phyloP scores from a whole-genome alignment of 2,113 vertebrate species.

The Lates calcarifer region DNA sequence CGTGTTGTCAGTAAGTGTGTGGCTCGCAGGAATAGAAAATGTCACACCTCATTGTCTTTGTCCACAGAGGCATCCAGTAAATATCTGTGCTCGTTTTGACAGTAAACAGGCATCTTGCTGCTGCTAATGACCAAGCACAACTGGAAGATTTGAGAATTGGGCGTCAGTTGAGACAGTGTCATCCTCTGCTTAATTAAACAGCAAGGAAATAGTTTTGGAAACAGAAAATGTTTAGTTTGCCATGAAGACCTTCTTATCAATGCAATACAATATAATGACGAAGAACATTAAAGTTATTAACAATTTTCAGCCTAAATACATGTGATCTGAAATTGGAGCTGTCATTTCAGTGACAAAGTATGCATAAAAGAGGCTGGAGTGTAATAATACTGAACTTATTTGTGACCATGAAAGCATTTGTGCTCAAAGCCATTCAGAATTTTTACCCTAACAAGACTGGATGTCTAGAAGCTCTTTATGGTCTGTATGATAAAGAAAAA shows the following conservation, averaged over 20 bases:
- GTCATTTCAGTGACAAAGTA: neutral
- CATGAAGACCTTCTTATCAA: slow-evolving; percentile 22
- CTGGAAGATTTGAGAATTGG: slow-evolving; percentile 24
- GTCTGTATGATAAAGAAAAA: neutral
- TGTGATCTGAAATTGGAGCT: slow-evolving; percentile 21
- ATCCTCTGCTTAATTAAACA: slow-evolving; percentile 60
- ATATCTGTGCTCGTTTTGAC: slow-evolving; percentile 45
- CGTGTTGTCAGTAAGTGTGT: slow-evolving; percentile 58
- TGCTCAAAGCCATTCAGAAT: neutral
- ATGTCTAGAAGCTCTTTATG: slow-evolving; percentile 1
- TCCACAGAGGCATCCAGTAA: slow-evolving; percentile 48
- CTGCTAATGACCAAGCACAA: slow-evolving; percentile 53
- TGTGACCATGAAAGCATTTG: neutral
- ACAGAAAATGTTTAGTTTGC: slow-evolving; percentile 37
- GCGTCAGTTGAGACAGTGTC: slow-evolving; percentile 25
- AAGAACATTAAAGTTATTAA: slow-evolving; percentile 14
- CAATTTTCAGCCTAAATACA: slow-evolving; percentile 4
- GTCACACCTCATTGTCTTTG: slow-evolving; percentile 69
- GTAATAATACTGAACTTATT: slow-evolving; percentile 1
- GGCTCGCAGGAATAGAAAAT: slow-evolving; percentile 58
- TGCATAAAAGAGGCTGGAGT: neutral
- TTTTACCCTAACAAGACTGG: neutral
- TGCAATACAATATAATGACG: slow-evolving; percentile 25
- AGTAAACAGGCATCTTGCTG: slow-evolving; percentile 64
- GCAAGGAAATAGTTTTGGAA: slow-evolving; percentile 17